phyloP scores from a whole-genome alignment of 1,140 invertebrate genomes.

The Plutomurus gul region DNA sequence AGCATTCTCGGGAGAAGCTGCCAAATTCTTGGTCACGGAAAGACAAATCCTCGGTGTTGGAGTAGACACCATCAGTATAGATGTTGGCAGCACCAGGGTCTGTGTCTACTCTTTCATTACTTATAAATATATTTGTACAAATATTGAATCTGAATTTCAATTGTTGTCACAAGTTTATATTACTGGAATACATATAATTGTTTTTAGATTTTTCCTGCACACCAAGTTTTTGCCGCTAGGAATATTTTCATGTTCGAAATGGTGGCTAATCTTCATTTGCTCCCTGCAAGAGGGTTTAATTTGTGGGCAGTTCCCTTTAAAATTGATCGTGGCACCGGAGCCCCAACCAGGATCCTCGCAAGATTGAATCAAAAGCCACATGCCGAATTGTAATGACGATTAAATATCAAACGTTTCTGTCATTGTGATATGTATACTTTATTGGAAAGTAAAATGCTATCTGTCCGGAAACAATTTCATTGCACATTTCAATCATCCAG shows the following conservation, averaged over 20 bases:
- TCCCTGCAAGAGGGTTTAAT: conserved; percentile 62
- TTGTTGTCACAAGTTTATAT: not conserved
- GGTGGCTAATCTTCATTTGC: conserved; percentile 60
- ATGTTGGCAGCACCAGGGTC: conserved; percentile 59
- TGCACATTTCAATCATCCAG: too few species aligned
- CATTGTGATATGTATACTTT: too few species aligned
- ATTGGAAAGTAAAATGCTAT: too few species aligned
- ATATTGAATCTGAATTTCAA: not conserved
- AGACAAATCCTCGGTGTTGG: conserved; percentile 67
- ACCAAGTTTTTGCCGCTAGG: conserved; percentile 59
- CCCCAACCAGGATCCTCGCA: conserved; percentile 59
- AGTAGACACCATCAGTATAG: conserved; percentile 67
- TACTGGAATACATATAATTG: not conserved
- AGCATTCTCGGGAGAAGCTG: conserved; percentile 59
- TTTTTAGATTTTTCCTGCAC: conserved; percentile 55
- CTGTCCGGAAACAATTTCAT: too few species aligned
- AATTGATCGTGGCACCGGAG: conserved; percentile 63
- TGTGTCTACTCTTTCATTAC: too few species aligned
- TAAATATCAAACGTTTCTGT: too few species aligned
- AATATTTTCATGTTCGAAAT: conserved; percentile 67
- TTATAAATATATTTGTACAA: not conserved
- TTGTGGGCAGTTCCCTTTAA: conserved; percentile 65
- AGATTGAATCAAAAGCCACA: not conserved
- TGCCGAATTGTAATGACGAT: too few species aligned
- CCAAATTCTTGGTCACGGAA: conserved; percentile 64